A percentile compares a stretch with the other conserved stretches of the same genome.
Conservation (phyloP, 1,140 invertebrate genomes). For the Platyscapa corneri region DNA sequence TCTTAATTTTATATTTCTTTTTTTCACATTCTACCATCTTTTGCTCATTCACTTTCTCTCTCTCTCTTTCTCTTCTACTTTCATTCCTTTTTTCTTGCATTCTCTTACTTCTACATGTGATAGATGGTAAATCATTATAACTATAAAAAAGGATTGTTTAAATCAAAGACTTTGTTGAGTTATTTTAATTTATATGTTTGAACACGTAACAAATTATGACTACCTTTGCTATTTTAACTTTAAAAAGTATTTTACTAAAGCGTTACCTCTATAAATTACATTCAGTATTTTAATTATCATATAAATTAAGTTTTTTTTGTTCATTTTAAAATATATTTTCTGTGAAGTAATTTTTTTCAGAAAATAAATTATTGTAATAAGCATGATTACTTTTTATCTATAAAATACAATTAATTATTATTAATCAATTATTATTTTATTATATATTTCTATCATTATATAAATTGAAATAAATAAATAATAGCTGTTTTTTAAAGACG, state of each 20-base stretch:
- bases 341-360: background rate
- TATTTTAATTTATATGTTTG: background rate
- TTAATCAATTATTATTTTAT: too few species aligned
- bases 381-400: too few species aligned
- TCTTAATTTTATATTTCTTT: background rate
- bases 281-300: background rate
- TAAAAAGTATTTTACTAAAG: background rate
- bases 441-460: too few species aligned
- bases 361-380: background rate
- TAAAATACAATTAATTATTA: too few species aligned
- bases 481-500: too few species aligned
- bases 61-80: background rate
- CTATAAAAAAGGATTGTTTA: background rate
- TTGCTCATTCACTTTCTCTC: background rate
- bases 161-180: constrained; percentile 32
- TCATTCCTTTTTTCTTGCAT: background rate
- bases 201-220: background rate
- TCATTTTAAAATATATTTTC: too few species aligned
- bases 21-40: background rate
- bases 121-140: background rate
- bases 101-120: background rate
- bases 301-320: background rate
- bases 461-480: too few species aligned
- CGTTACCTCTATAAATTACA: background rate
- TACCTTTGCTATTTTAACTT: background rate